These are phyloP conservation scores for Lanius collurio DNA, from an alignment of 2,113 vertebrate genomes.

Conservation along the genomic window DNA sequence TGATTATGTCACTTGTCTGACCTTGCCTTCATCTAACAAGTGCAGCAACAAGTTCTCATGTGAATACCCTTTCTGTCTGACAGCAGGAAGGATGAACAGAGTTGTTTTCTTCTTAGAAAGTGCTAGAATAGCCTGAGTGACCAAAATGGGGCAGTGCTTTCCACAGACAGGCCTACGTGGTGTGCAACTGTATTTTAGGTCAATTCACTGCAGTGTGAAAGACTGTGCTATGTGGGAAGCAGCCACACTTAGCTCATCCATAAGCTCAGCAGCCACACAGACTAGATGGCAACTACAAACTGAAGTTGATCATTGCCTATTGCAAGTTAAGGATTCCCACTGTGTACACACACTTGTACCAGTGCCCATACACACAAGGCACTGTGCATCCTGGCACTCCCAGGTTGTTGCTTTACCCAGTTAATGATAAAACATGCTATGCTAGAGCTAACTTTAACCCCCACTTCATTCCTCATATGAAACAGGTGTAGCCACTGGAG, in stretches of 20 bases:
- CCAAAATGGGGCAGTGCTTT: background rate
- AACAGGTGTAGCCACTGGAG: background rate
- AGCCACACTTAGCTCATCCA: background rate
- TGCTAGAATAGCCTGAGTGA: background rate
- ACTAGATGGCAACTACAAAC: background rate
- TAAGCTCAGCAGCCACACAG: background rate
- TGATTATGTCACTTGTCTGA: background rate
- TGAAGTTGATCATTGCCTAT: background rate
- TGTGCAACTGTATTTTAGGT: background rate
- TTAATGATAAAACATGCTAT: background rate
- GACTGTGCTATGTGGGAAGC: background rate
- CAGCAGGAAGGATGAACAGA: background rate
- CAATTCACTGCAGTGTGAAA: background rate
- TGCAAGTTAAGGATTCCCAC: background rate
- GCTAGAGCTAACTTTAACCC: background rate
- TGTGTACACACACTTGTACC: background rate
- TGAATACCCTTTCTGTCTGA: background rate
- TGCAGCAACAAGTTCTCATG: background rate
- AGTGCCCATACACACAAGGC: background rate
- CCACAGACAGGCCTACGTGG: fast-evolving
- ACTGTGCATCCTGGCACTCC: background rate
- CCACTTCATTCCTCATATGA: background rate
- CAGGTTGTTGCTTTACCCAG: background rate
- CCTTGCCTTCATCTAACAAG: background rate
- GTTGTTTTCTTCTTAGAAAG: background rate